Base-by-base conservation (phyloP, 2,888 invertebrate species). In the Pterostichus madidus region DNA sequence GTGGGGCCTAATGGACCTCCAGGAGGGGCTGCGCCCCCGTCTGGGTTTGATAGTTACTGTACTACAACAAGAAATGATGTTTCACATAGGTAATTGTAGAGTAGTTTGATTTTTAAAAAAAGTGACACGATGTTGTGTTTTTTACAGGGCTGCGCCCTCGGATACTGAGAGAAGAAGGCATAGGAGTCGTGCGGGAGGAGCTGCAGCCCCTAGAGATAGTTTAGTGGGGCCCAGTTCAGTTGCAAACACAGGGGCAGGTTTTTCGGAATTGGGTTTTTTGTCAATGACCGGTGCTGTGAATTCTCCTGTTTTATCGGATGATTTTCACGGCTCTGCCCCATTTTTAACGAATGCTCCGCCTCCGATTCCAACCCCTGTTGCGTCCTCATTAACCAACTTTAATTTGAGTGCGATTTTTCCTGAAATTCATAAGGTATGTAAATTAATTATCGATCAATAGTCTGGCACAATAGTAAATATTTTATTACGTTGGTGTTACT, bases 381-480 rank as follows among this genome's bases (percentile, higher is more conserved):
- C 87, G 82, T 86, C 87, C 24, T 92, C 92, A 80, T 89, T 94
- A 46, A 94, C 96, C 0, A 96, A 96, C 88, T 96, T 96, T 87
- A 96, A 96, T 89, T 91, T 96, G 56, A 95, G 95, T 87, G 94
- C 96, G 0, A 95, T 96, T 86, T 96, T 96, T 89, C 96, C 96
- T 1, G 96, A 96, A 91, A 96, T 96, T 86, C 95, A 95, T 88
- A 87, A 89, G 88, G 89, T 89, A 85, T 64, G 85, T 10, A 35
- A 64, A 13, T 7, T 35, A 44, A 44, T 39, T 39, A 5, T n/a
- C n/a, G n/a, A n/a, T n/a, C n/a, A n/a, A n/a, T n/a, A n/a, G n/a
- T n/a, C n/a, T n/a, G n/a, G n/a, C n/a, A n/a, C n/a, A n/a, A n/a
- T n/a, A n/a, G n/a, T n/a, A n/a, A n/a, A n/a, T n/a, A n/a, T n/a